These are phyloP conservation scores for Allobates femoralis DNA, from an alignment of 2,797 vertebrate species.

Conservation along the genomic window DNA sequence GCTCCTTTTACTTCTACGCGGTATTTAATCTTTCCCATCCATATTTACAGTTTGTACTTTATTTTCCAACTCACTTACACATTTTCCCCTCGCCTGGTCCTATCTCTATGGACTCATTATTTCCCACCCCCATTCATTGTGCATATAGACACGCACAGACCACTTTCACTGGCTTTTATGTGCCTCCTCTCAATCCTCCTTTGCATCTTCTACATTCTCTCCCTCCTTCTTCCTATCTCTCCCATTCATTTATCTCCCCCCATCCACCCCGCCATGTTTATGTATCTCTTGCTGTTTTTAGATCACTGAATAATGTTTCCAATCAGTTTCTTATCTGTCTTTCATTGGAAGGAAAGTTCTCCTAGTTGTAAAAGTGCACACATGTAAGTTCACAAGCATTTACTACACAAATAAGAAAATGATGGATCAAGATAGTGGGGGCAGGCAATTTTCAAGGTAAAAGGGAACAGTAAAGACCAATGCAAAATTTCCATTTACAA, in stretches of 20 bases:
- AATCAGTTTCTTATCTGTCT: slow-evolving; percentile 32
- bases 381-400: slow-evolving; percentile 17
- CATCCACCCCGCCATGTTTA: slow-evolving; percentile 11
- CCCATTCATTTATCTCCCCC: slow-evolving; percentile 13
- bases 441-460: background rate
- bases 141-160: slow-evolving; percentile 13
- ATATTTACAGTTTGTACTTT: slow-evolving; percentile 35
- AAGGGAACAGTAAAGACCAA: background rate
- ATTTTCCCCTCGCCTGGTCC: slow-evolving; percentile 12
- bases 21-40: slow-evolving; percentile 24
- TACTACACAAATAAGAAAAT: background rate
- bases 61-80: slow-evolving; percentile 15
- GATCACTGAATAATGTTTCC: slow-evolving; percentile 48
- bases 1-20: background rate
- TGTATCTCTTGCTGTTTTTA: slow-evolving; percentile 55
- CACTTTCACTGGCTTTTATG: slow-evolving; percentile 19
- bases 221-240: slow-evolving; percentile 30
- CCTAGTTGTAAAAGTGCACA: slow-evolving; percentile 4
- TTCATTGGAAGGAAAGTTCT: slow-evolving; percentile 18
- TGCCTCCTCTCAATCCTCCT: background rate
- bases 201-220: slow-evolving; percentile 23
- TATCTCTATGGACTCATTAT: slow-evolving; percentile 43
- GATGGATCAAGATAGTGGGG: background rate
- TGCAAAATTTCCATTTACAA: background rate
- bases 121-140: slow-evolving; percentile 32